phyloP scores from a whole-genome alignment of 2,113 vertebrate genomes.

The Elaphurus davidianus region DNA sequence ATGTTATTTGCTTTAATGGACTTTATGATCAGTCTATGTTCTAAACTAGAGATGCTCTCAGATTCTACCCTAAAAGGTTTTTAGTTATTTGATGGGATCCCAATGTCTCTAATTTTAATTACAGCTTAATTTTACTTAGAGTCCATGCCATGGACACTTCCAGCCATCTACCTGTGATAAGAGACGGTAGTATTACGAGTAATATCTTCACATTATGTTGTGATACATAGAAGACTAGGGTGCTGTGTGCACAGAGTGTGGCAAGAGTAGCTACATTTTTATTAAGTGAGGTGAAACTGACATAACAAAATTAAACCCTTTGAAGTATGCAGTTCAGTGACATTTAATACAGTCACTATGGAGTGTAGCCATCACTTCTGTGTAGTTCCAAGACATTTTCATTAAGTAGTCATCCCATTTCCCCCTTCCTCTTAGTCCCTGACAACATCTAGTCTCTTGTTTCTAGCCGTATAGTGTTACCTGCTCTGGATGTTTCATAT shows the following conservation, averaged over 20 bases:
- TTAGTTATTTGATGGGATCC: not conserved
- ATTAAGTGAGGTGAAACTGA: not conserved
- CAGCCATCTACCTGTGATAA: not conserved
- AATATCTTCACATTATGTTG: not conserved
- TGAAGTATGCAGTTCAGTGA: not conserved
- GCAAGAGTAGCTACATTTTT: not conserved
- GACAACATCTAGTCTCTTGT: not conserved
- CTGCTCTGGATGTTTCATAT: not conserved
- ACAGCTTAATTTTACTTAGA: conserved; percentile 13
- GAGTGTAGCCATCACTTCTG: not conserved
- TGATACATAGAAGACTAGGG: not conserved
- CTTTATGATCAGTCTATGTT: conserved; percentile 2
- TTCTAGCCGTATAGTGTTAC: not conserved
- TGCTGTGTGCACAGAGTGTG: not conserved
- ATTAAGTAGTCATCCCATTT: not conserved
- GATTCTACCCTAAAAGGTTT: not conserved
- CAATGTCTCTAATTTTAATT: not conserved
- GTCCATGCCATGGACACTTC: not conserved
- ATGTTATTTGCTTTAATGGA: not conserved
- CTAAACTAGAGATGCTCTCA: not conserved
- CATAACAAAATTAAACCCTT: not conserved
- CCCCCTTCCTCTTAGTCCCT: not conserved
- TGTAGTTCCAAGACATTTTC: not conserved
- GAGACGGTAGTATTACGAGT: not conserved
- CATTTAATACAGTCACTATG: not conserved